Percentiles rank a stretch among this genome's conserved stretches.
Conservation (phyloP, 1,140 invertebrate genomes). For the Hydropsyche tenuis region DNA sequence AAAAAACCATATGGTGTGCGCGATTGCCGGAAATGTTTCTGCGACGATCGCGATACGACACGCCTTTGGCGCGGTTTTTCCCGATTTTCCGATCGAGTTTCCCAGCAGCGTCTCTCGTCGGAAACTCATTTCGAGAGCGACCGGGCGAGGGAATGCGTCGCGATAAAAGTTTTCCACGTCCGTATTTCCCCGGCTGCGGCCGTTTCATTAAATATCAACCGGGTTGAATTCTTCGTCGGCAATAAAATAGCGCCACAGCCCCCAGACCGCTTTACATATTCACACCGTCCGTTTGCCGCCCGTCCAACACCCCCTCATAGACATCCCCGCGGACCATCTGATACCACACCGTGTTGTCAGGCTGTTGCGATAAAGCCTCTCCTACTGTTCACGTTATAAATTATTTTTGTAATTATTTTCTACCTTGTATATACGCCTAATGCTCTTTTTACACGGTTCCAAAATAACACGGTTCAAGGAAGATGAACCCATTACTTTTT, state of each 20-base stretch:
- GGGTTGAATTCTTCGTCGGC: conserved; percentile 40
- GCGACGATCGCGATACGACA: conserved; percentile 12
- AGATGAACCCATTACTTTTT: no score
- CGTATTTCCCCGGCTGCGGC: background rate
- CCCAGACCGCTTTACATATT: conserved; percentile 36
- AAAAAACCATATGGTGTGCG: no score
- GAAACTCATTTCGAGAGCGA: conserved; percentile 38
- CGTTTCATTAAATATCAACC: conserved; percentile 41
- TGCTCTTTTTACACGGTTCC: no score
- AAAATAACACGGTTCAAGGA: no score
- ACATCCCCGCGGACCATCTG: background rate
- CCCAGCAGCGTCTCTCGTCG: conserved; percentile 13
- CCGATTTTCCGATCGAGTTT: conserved; percentile 10
- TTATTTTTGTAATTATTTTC: no score
- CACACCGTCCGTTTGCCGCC: background rate
- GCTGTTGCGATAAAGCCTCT: background rate
- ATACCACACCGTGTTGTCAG: conserved; percentile 15
- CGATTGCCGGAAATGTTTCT: background rate
- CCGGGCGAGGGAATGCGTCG: conserved; percentile 14
- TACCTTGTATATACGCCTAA: no score
- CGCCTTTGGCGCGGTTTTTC: background rate
- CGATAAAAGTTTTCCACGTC: conserved; percentile 36
- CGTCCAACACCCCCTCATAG: background rate
- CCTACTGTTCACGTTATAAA: background rate
- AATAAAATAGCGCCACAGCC: conserved; percentile 37